Evolutionary conservation across 2,797 vertebrate genomes (phyloP).

Genomic region (Acomys russatus): DNA sequence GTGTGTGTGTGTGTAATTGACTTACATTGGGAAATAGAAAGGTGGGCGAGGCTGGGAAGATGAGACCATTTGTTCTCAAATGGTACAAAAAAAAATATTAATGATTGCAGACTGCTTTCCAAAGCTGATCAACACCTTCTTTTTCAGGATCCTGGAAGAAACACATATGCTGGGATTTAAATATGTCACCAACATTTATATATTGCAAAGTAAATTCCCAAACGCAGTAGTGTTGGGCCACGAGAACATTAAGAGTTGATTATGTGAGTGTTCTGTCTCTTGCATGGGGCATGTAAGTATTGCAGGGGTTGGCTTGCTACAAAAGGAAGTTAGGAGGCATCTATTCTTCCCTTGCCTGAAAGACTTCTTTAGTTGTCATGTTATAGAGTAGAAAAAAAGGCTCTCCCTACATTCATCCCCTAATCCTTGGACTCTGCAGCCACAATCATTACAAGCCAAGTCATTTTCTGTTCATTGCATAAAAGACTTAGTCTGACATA

Average conservation of each 20-base stretch:
- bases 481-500: not conserved
- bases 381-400: not conserved
- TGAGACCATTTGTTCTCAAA: rapidly evolving
- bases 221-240: not conserved
- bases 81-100: not conserved
- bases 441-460: not conserved
- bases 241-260: not conserved
- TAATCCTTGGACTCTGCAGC: not conserved
- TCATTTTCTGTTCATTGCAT: not conserved
- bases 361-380: not conserved
- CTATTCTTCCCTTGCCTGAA: not conserved
- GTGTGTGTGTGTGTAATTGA: not conserved
- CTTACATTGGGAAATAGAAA: not conserved
- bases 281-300: not conserved
- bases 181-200: not conserved
- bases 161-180: not conserved
- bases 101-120: not conserved
- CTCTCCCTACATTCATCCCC: rapidly evolving
- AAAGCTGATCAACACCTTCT: not conserved
- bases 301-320: not conserved
- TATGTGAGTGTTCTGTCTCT: not conserved
- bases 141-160: not conserved
- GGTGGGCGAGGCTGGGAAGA: not conserved
- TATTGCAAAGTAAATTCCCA: not conserved
- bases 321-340: not conserved